Evolutionary conservation across 2,888 invertebrate species (phyloP).

Genomic region (Drosophila sordidapex): DNA sequence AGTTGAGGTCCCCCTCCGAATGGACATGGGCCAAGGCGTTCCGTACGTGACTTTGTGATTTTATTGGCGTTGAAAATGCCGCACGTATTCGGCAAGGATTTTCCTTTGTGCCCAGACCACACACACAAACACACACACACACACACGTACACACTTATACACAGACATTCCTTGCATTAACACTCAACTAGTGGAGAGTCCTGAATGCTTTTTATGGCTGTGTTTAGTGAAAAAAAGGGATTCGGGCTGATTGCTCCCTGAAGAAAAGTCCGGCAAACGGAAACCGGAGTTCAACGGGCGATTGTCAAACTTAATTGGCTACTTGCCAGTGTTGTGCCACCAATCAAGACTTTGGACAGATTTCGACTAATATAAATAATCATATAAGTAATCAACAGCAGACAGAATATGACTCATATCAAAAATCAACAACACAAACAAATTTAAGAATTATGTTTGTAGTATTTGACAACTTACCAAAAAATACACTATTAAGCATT

Average conservation of each 20-base stretch:
- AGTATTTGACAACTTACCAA: neutral
- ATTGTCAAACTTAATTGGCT: constrained; percentile 56
- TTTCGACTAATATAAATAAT: constrained; percentile 32
- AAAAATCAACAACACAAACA: too few species aligned
- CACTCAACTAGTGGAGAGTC: constrained; percentile 74
- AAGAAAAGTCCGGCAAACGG: constrained; percentile 38
- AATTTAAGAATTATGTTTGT: neutral
- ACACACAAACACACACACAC: neutral
- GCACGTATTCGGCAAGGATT: constrained; percentile 72
- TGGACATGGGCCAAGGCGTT: constrained; percentile 70
- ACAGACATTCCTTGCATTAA: constrained; percentile 63
- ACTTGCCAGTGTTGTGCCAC: constrained; percentile 11
- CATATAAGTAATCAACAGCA: constrained; percentile 23
- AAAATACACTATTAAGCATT: neutral
- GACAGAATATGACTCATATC: neutral
- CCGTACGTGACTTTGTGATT: constrained; percentile 82
- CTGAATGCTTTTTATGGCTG: constrained; percentile 72
- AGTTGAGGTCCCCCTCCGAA: constrained; percentile 38
- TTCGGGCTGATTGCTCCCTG: constrained; percentile 73
- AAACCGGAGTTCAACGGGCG: constrained; percentile 30
- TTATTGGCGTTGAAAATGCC: constrained; percentile 81
- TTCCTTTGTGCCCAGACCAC: constrained; percentile 44
- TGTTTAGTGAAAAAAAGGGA: constrained; percentile 78
- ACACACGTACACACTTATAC: constrained; percentile 7
- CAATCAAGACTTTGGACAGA: constrained; percentile 42